Evolutionary conservation across 2,888 invertebrate species (phyloP).

Genomic region (Leucozona laternaria): DNA sequence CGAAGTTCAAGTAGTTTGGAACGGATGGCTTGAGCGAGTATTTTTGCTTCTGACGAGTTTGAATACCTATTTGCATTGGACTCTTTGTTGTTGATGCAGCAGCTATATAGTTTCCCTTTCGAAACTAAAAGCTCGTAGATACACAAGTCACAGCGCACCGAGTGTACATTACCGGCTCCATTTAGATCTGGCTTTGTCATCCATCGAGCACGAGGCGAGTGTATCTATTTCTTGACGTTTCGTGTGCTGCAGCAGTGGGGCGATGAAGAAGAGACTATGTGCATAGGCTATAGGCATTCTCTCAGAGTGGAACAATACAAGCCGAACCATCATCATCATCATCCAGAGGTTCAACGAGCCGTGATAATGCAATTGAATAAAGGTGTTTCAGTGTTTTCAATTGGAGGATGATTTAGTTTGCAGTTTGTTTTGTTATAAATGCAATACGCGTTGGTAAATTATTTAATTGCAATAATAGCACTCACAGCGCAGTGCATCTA

Average conservation of each 20-base stretch:
- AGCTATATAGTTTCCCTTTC: constrained; percentile 64
- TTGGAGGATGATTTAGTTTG: constrained; percentile 45
- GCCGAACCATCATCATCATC: constrained; percentile 1
- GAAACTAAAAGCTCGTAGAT: constrained; percentile 45
- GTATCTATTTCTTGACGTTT: constrained; percentile 32
- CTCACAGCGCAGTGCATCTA: background rate
- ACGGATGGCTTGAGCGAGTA: constrained; percentile 19
- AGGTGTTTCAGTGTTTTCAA: constrained; percentile 45
- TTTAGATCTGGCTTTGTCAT: constrained; percentile 25
- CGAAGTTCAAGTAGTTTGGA: background rate
- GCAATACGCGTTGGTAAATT: constrained; percentile 48
- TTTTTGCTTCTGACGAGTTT: constrained; percentile 8
- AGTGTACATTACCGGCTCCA: constrained; percentile 61
- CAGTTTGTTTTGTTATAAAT: constrained; percentile 25
- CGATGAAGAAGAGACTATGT: constrained; percentile 5
- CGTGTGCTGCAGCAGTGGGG: background rate
- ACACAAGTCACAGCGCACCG: constrained; percentile 31
- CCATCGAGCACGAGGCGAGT: constrained; percentile 34
- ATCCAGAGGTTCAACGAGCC: constrained; percentile 70
- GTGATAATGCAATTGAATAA: constrained; percentile 61
- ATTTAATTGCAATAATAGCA: constrained; percentile 54
- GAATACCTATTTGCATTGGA: constrained; percentile 29
- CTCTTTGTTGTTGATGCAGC: constrained; percentile 1
- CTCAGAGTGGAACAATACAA: constrained; percentile 7
- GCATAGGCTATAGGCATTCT: constrained; percentile 5